Percentiles rank a stretch among this genome's conserved stretches.
These are phyloP conservation scores for Aspidapion aeneum DNA, from an alignment of 2,888 invertebrate species.

Conservation along the genomic window DNA sequence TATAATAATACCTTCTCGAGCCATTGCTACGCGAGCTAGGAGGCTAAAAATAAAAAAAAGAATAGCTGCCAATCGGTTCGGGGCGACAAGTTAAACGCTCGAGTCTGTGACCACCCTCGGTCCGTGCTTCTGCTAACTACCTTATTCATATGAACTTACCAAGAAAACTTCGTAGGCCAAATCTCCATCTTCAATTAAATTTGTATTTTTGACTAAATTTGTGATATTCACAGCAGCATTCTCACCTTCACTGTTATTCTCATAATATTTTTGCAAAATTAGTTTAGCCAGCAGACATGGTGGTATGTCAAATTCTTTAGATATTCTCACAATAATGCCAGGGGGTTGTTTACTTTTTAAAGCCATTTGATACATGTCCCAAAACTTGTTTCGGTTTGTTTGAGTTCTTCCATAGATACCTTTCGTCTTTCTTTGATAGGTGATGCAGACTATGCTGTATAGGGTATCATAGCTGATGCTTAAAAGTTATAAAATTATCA, in stretches of 20 bases:
- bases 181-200: constrained; percentile 65
- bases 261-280: constrained; percentile 54
- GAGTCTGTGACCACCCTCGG: too few species aligned
- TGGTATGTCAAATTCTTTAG: constrained; percentile 51
- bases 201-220: constrained; percentile 64
- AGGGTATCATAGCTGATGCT: constrained; percentile 56
- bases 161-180: constrained; percentile 72
- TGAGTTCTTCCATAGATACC: constrained; percentile 58
- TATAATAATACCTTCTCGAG: too few species aligned
- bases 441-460: constrained; percentile 65
- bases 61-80: too few species aligned
- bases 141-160: too few species aligned
- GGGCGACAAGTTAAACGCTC: too few species aligned
- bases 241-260: constrained; percentile 28
- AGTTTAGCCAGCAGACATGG: constrained; percentile 59
- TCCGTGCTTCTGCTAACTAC: too few species aligned
- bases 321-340: constrained; percentile 61
- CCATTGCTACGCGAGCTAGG: too few species aligned
- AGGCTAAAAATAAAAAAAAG: too few species aligned
- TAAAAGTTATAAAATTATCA: constrained; percentile 18
- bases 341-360: constrained; percentile 48
- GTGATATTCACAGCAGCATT: constrained; percentile 40
- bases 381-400: constrained; percentile 49
- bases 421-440: constrained; percentile 64
- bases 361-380: constrained; percentile 49